phyloP scores from a whole-genome alignment of 2,113 vertebrate genomes.

The Ciconia boyciana region DNA sequence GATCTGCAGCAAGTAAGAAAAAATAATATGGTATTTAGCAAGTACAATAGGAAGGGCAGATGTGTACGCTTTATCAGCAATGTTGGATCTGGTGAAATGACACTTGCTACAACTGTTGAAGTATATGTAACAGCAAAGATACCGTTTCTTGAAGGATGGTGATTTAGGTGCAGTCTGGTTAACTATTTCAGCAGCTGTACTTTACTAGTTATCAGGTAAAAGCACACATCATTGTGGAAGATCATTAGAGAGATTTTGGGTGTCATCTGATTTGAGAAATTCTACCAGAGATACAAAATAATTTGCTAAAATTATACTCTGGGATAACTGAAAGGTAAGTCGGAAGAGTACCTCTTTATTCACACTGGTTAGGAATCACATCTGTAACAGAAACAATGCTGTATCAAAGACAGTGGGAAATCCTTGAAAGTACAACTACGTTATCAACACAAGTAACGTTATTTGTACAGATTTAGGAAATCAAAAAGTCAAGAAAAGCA shows the following conservation, averaged over 20 bases:
- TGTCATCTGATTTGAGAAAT: neutral
- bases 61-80: neutral
- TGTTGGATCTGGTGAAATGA: neutral
- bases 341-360: neutral
- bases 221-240: neutral
- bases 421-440: neutral
- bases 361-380: neutral
- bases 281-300: neutral
- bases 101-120: neutral
- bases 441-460: neutral
- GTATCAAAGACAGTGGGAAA: neutral
- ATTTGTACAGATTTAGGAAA: neutral
- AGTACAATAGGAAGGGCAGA: neutral
- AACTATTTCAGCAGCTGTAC: neutral
- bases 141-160: neutral
- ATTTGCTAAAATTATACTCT: neutral
- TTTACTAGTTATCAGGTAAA: neutral
- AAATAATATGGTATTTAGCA: neutral
- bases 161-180: neutral
- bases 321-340: neutral
- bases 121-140: neutral
- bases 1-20: neutral
- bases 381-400: neutral
- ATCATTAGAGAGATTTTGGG: neutral
- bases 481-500: neutral